Percentiles rank a stretch among this genome's conserved stretches.
phyloP scores from a whole-genome alignment of 2,113 vertebrate genomes.

The Coptodon bakossiorum region DNA sequence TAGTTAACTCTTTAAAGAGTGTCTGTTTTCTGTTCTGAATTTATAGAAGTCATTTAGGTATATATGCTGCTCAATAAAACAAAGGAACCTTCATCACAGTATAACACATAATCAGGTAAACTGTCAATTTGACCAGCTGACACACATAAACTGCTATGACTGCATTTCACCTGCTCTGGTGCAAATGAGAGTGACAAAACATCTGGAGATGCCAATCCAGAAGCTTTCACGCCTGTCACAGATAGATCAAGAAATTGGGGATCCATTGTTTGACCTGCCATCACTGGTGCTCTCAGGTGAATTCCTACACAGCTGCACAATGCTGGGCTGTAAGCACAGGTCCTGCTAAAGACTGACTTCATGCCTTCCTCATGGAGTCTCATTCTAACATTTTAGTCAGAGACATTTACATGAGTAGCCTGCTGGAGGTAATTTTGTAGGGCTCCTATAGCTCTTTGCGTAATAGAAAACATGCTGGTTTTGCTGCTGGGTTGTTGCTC shows the following conservation, averaged over 20 bases:
- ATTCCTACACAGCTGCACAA: not conserved
- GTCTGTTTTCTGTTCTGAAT: not conserved
- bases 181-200: not conserved
- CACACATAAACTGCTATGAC: fast-evolving
- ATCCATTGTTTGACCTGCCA: not conserved
- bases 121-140: not conserved
- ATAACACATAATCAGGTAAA: not conserved
- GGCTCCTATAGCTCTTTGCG: not conserved
- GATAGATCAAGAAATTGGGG: not conserved
- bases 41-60: fast-evolving
- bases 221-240: not conserved
- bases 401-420: not conserved
- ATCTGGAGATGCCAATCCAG: not conserved
- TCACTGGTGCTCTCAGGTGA: not conserved
- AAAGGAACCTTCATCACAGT: not conserved
- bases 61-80: not conserved
- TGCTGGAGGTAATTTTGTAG: not conserved
- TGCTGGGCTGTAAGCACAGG: not conserved
- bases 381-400: not conserved
- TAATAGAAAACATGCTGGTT: not conserved
- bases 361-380: not conserved
- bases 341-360: not conserved
- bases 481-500: not conserved
- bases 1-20: not conserved
- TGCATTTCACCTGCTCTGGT: not conserved